phyloP scores from a whole-genome alignment of 2,888 invertebrate genomes.

The Antheraea assamensis region DNA sequence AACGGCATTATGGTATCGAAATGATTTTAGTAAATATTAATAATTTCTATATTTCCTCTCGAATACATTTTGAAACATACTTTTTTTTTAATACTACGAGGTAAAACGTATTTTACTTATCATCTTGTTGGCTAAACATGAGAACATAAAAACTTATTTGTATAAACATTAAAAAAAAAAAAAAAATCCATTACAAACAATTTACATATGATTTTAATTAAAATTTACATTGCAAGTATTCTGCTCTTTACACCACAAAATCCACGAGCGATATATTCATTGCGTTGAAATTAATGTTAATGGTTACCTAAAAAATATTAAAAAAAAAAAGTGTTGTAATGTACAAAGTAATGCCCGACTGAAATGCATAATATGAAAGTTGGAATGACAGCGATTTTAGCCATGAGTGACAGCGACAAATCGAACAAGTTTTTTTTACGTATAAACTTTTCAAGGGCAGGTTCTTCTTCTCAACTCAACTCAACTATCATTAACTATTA shows the following conservation, averaged over 20 bases:
- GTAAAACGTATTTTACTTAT: too few species aligned
- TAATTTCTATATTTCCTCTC: too few species aligned
- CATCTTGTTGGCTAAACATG: too few species aligned
- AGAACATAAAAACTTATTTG: not conserved
- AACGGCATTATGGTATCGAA: too few species aligned
- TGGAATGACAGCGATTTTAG: constrained; percentile 25
- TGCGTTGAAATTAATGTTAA: constrained; percentile 23
- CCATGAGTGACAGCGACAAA: constrained; percentile 24
- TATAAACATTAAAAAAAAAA: not conserved
- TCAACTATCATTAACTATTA: too few species aligned
- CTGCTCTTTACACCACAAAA: not conserved
- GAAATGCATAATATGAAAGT: constrained; percentile 37
- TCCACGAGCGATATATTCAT: not conserved
- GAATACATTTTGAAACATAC: too few species aligned
- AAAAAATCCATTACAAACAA: not conserved
- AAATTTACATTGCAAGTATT: not conserved
- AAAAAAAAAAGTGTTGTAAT: constrained; percentile 42
- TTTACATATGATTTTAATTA: not conserved
- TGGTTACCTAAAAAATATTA: constrained; percentile 34
- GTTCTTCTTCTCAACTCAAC: too few species aligned
- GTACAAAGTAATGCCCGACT: constrained; percentile 38
- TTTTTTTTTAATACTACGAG: too few species aligned
- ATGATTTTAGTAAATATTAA: too few species aligned
- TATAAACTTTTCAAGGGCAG: too few species aligned
- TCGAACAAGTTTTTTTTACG: not conserved